Conservation (phyloP, 1,140 invertebrate species). For the Bradysia coprophila region DNA sequence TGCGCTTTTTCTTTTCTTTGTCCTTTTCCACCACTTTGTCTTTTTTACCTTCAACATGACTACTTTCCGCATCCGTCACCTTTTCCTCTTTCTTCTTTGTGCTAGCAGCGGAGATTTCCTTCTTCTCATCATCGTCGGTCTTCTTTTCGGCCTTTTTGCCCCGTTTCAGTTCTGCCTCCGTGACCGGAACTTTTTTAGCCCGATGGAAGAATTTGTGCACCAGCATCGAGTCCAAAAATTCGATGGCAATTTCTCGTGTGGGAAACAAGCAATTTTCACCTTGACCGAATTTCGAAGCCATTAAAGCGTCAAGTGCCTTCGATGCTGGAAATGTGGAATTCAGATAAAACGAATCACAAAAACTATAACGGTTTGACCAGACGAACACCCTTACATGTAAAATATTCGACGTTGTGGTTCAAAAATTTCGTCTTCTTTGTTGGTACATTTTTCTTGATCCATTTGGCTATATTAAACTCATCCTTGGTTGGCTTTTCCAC, state of each 20-base stretch:
- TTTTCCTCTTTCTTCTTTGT: constrained; percentile 14
- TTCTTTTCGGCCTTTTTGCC: constrained; percentile 31
- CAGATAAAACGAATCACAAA: neutral
- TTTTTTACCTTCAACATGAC: constrained; percentile 16
- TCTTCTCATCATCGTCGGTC: constrained; percentile 12
- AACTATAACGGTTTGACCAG: too few species aligned
- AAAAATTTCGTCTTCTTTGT: constrained; percentile 90
- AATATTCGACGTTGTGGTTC: constrained; percentile 92
- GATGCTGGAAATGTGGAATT: constrained; percentile 28
- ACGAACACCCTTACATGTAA: constrained; percentile 82
- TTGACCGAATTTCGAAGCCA: constrained; percentile 83
- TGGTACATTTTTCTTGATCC: constrained; percentile 80
- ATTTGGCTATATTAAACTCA: constrained; percentile 85
- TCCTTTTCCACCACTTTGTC: constrained; percentile 11
- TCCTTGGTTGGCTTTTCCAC: constrained; percentile 69
- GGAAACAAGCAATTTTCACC: constrained; percentile 62
- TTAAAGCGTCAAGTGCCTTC: constrained; percentile 78
- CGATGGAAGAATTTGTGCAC: constrained; percentile 90
- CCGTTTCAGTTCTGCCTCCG: constrained; percentile 50
- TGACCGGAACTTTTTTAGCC: constrained; percentile 71
- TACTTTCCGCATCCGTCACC: constrained; percentile 20
- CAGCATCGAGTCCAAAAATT: constrained; percentile 70
- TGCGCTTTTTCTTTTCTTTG: constrained; percentile 42
- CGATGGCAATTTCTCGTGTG: constrained; percentile 55
- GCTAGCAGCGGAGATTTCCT: constrained; percentile 4